These are phyloP conservation scores for human (Homo sapiens) DNA, from an alignment of 2,113 vertebrate genomes.

Conservation along the genomic window DNA sequence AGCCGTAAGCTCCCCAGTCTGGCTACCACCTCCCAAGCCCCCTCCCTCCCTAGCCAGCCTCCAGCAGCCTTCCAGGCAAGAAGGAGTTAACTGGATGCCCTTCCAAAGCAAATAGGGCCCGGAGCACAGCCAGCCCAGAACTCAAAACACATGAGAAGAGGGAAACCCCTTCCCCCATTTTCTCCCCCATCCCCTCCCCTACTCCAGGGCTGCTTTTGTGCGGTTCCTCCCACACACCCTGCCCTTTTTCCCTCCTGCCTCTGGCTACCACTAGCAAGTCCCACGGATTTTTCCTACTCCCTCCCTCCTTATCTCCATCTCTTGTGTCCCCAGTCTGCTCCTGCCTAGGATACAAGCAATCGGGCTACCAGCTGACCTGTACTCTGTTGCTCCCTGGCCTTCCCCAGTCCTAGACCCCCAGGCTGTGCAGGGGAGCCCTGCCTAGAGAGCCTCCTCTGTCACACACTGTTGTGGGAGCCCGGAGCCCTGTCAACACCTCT, in stretches of 20 bases:
- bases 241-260: neutral
- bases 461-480: neutral
- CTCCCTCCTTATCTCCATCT: neutral
- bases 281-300: neutral
- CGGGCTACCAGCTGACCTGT: neutral
- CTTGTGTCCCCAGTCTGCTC: neutral
- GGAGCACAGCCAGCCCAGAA: conserved; percentile 30
- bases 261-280: neutral
- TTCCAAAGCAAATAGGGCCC: conserved; percentile 46
- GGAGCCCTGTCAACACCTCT: neutral
- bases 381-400: neutral
- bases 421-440: neutral
- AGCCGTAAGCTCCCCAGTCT: accelerated
- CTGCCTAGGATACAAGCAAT: neutral
- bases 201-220: neutral
- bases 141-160: conserved; percentile 47
- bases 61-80: neutral
- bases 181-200: too few species aligned
- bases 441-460: accelerated
- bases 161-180: neutral
- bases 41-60: neutral
- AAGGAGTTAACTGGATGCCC: conserved; percentile 52
- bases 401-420: neutral
- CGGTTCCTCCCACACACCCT: too few species aligned
- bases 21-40: neutral